phyloP scores from a whole-genome alignment of 2,113 vertebrate genomes.

The Hippopotamus amphibius region DNA sequence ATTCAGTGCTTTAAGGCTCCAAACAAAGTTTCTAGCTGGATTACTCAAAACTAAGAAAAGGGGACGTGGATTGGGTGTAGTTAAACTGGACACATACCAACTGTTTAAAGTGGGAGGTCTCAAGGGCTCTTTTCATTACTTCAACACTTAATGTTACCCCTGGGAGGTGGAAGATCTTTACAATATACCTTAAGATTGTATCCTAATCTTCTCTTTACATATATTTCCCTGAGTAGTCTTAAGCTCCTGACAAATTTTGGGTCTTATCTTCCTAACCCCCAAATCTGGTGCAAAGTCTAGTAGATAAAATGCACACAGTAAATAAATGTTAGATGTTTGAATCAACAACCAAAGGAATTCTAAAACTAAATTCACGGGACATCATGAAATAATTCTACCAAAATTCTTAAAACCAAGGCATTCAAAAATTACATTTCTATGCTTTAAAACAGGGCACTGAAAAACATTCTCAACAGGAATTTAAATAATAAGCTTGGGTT shows the following conservation, averaged over 20 bases:
- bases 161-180: not conserved
- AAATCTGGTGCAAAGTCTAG: not conserved
- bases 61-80: not conserved
- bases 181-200: not conserved
- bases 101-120: not conserved
- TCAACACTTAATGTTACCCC: not conserved
- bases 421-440: not conserved
- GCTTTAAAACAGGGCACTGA: slow-evolving; percentile 30
- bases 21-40: not conserved
- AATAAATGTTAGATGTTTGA: not conserved
- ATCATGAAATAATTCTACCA: slow-evolving; percentile 27
- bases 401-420: slow-evolving; percentile 36
- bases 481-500: not conserved
- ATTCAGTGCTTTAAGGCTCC: not conserved
- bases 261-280: not conserved
- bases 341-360: not conserved
- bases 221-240: not conserved
- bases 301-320: not conserved
- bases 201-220: not conserved
- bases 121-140: not conserved
- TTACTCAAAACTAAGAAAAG: not conserved
- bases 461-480: slow-evolving; percentile 25
- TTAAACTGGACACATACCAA: not conserved
- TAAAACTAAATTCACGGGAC: slow-evolving; percentile 33
- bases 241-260: not conserved